These are phyloP conservation scores for Aramus guarauna DNA, from an alignment of 2,113 vertebrate species.

Conservation along the genomic window DNA sequence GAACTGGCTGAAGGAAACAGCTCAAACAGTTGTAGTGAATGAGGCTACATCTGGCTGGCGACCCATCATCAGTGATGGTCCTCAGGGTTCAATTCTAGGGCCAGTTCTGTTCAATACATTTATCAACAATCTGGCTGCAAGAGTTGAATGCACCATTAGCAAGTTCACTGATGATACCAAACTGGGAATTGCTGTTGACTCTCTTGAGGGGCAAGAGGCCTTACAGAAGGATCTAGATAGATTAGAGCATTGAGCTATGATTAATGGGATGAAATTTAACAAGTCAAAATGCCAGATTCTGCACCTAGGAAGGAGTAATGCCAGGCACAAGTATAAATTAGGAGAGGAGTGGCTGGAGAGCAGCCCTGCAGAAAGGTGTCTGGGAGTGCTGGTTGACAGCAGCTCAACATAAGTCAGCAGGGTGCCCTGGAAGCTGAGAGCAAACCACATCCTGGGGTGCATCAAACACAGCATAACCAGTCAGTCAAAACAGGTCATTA, in stretches of 20 bases:
- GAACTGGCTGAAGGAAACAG: not conserved
- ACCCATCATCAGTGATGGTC: not conserved
- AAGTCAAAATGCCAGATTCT: not conserved
- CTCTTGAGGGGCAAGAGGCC: too few relatives aligned
- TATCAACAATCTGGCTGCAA: too few relatives aligned
- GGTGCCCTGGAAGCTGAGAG: not conserved
- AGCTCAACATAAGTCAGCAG: not conserved
- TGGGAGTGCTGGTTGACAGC: not conserved
- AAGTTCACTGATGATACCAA: too few relatives aligned
- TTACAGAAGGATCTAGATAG: too few relatives aligned
- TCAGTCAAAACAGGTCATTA: not conserved
- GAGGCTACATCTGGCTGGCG: not conserved
- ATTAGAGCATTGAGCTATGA: too few relatives aligned
- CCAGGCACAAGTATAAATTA: not conserved
- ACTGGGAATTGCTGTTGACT: too few relatives aligned
- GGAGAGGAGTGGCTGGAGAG: not conserved
- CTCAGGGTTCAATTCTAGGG: not conserved
- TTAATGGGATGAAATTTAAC: not conserved
- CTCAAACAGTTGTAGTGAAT: not conserved
- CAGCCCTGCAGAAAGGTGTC: not conserved
- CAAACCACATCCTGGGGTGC: not conserved
- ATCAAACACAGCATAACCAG: too few relatives aligned
- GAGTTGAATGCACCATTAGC: too few relatives aligned
- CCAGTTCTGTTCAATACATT: not conserved
- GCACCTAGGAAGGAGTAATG: not conserved